Conservation (phyloP, 2,113 vertebrate genomes). For the Varanus komodoensis region DNA sequence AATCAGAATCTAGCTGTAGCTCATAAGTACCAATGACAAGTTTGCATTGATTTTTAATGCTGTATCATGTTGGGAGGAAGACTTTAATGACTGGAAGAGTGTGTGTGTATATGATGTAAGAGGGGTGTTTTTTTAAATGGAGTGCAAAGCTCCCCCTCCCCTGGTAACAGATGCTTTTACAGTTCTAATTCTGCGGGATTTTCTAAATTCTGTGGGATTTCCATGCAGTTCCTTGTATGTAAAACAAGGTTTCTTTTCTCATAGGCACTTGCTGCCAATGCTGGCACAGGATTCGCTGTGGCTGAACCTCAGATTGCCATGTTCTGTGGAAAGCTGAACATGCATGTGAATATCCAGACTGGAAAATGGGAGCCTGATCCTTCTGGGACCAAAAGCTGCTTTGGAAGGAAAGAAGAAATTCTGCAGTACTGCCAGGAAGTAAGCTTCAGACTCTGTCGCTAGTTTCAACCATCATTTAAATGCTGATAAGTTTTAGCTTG, state of each 20-base stretch:
- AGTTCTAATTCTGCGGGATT: slow-evolving; percentile 11
- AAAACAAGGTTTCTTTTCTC: slow-evolving; percentile 26
- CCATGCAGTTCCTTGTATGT: neutral
- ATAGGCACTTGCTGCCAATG: slow-evolving; percentile 93
- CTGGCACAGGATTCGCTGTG: slow-evolving; percentile 91
- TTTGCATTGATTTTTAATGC: neutral
- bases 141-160: neutral
- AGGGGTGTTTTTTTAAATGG: neutral
- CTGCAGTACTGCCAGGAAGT: slow-evolving; percentile 98
- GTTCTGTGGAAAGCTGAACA: slow-evolving; percentile 97
- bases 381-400: slow-evolving; percentile 88
- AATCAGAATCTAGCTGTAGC: neutral
- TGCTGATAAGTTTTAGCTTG: neutral
- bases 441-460: slow-evolving; percentile 51
- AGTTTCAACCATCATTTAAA: neutral
- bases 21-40: neutral
- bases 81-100: neutral
- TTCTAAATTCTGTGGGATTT: too few species aligned
- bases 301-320: slow-evolving; percentile 96
- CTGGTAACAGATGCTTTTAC: neutral
- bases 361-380: slow-evolving; percentile 97
- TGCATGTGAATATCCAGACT: slow-evolving; percentile 97
- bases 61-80: neutral
- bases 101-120: neutral
- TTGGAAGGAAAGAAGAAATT: slow-evolving; percentile 90